A percentile compares a stretch with the other conserved stretches of the same genome.
These are phyloP conservation scores for Percopsis transmontana DNA, from an alignment of 2,113 vertebrate genomes.

Conservation along the genomic window DNA sequence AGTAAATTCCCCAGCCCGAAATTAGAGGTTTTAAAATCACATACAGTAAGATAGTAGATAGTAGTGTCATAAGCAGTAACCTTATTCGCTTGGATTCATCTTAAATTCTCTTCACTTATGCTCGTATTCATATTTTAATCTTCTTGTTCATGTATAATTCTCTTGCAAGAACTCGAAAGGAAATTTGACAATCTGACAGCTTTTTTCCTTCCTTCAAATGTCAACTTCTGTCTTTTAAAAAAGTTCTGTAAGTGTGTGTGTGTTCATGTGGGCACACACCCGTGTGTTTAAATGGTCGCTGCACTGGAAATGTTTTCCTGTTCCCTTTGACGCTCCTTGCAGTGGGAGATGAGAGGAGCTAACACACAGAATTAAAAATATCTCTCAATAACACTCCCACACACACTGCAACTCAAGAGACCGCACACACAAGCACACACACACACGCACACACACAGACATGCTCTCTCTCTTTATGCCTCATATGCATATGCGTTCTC, in stretches of 20 bases:
- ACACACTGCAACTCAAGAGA: constrained; percentile 53
- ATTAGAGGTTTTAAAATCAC: too few relatives aligned
- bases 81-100: too few relatives aligned
- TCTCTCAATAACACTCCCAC: constrained; percentile 72
- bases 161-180: too few relatives aligned
- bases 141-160: too few relatives aligned
- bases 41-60: too few relatives aligned
- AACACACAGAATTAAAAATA: constrained; percentile 77
- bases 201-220: too few relatives aligned
- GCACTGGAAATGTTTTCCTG: constrained; percentile 63
- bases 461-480: constrained; percentile 4
- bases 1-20: too few relatives aligned
- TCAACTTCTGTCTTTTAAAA: constrained; percentile 31
- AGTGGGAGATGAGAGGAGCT: constrained; percentile 67
- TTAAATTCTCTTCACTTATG: too few relatives aligned
- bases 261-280: constrained; percentile 28
- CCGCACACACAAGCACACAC: constrained; percentile 42
- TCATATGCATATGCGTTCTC: constrained; percentile 40
- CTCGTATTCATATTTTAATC: too few relatives aligned
- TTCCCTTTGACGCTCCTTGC: constrained; percentile 64
- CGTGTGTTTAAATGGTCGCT: constrained; percentile 49
- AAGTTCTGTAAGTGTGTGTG: constrained; percentile 24
- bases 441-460: constrained; percentile 33
- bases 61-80: too few relatives aligned
- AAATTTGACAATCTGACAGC: too few relatives aligned